Conservation (phyloP, 2,113 vertebrate species). For the Triplophysa rosa region DNA sequence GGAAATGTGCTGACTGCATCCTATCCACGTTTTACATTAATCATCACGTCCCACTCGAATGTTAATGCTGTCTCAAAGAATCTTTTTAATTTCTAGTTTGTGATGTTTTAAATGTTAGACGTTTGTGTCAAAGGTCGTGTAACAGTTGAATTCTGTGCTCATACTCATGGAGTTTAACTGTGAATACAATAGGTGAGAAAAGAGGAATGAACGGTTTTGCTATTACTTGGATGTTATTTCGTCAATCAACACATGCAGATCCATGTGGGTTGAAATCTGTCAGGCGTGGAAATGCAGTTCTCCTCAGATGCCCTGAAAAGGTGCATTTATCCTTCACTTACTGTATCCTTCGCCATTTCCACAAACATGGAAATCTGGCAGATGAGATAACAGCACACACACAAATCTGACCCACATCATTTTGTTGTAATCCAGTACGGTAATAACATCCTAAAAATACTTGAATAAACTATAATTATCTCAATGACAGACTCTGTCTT, state of each 20-base stretch:
- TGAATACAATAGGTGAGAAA: background rate
- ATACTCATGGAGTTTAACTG: background rate
- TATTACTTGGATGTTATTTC: slow-evolving; percentile 30
- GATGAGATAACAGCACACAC: slow-evolving; percentile 23
- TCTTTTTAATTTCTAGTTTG: slow-evolving; percentile 5
- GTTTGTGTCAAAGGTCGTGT: slow-evolving; percentile 9
- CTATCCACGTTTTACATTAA: slow-evolving; percentile 31
- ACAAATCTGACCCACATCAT: slow-evolving; percentile 20
- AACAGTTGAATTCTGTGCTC: slow-evolving; percentile 1
- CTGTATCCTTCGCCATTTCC: slow-evolving; percentile 15
- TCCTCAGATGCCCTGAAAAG: slow-evolving; percentile 12
- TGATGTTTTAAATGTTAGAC: too few relatives aligned
- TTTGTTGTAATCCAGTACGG: slow-evolving; percentile 22
- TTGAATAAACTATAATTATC: slow-evolving; percentile 31
- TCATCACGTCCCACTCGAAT: slow-evolving; percentile 32
- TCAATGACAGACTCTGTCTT: slow-evolving; percentile 9
- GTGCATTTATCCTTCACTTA: slow-evolving; percentile 25
- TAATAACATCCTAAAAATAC: slow-evolving; percentile 21
- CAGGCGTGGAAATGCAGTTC: slow-evolving; percentile 32
- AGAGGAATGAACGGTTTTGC: slow-evolving; percentile 23
- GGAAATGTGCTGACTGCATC: slow-evolving; percentile 18
- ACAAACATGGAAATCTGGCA: slow-evolving; percentile 30
- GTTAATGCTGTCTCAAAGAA: slow-evolving; percentile 13
- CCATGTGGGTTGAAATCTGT: slow-evolving; percentile 25
- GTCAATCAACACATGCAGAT: slow-evolving; percentile 30